Evolutionary conservation across 2,888 invertebrate genomes (phyloP).

Genomic region (Harpalus rubripes): DNA sequence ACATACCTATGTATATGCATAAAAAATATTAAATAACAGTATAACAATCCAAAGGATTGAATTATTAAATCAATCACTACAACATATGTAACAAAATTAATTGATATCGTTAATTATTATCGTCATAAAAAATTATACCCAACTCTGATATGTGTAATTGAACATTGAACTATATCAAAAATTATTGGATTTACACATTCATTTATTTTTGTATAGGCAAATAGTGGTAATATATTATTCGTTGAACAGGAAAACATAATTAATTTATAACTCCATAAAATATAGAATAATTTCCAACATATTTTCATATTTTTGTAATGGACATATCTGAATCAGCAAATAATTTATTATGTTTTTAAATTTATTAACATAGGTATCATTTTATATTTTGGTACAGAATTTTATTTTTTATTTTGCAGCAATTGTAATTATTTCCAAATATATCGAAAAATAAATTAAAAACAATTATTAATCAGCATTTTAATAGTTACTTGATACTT

Average conservation of each 20-base stretch:
- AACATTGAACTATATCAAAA: slow-evolving; percentile 31
- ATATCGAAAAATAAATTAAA: too few species aligned
- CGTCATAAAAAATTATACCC: neutral
- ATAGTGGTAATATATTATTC: slow-evolving; percentile 19
- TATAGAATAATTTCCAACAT: neutral
- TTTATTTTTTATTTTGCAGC: neutral
- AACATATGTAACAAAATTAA: neutral
- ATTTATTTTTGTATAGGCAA: neutral
- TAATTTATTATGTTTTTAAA: neutral
- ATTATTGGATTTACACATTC: slow-evolving; percentile 36
- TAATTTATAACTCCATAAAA: slow-evolving; percentile 47
- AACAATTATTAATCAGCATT: too few species aligned
- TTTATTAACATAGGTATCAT: neutral
- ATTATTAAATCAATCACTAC: neutral
- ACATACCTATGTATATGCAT: too few species aligned
- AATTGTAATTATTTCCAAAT: slow-evolving; percentile 6
- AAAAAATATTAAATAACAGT: neutral
- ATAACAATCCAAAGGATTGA: neutral
- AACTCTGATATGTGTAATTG: neutral
- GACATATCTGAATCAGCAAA: slow-evolving; percentile 19
- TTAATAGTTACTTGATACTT: too few species aligned
- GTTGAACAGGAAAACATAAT: slow-evolving; percentile 29
- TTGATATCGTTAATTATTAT: slow-evolving; percentile 2
- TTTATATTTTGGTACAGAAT: neutral
- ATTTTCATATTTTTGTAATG: slow-evolving; percentile 23